Evolutionary conservation across 2,888 invertebrate species (phyloP).

Genomic region (Ectobius pallidus): DNA sequence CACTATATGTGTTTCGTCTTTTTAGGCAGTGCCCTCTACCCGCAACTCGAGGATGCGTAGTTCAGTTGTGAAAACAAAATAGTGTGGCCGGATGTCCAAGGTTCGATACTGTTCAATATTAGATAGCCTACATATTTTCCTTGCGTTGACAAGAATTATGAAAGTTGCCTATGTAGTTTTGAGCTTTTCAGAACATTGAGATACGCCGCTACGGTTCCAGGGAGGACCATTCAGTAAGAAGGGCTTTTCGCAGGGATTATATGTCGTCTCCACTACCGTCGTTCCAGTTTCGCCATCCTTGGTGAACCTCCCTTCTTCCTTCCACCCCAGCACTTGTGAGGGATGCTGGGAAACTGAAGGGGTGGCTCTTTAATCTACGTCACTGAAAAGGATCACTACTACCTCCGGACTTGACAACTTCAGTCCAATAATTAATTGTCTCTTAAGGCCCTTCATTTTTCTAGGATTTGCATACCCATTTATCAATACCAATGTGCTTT

Average conservation of each 20-base stretch:
- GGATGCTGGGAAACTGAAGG: neutral
- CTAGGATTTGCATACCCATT: conserved; percentile 38
- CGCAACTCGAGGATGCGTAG: no score
- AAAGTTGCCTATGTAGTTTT: no score
- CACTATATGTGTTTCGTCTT: no score
- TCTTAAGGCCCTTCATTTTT: conserved; percentile 34
- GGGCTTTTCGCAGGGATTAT: conserved; percentile 9
- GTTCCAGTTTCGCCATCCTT: conserved; percentile 9
- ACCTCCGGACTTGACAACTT: conserved; percentile 36
- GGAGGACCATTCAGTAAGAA: neutral
- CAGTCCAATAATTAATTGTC: conserved; percentile 39
- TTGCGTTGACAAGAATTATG: no score
- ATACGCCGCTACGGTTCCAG: neutral
- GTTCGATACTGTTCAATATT: no score
- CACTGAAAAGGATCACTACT: conserved; percentile 30
- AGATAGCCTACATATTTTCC: no score
- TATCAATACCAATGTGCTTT: conserved; percentile 32
- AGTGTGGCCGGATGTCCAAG: no score
- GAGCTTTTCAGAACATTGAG: neutral
- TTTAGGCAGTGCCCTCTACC: no score
- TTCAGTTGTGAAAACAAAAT: no score
- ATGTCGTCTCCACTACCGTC: neutral
- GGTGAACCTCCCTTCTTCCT: neutral
- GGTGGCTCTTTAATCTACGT: conserved; percentile 33
- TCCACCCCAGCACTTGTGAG: no score